Conservation (phyloP, 1,140 invertebrate genomes). For the Anastrepha ludens region DNA sequence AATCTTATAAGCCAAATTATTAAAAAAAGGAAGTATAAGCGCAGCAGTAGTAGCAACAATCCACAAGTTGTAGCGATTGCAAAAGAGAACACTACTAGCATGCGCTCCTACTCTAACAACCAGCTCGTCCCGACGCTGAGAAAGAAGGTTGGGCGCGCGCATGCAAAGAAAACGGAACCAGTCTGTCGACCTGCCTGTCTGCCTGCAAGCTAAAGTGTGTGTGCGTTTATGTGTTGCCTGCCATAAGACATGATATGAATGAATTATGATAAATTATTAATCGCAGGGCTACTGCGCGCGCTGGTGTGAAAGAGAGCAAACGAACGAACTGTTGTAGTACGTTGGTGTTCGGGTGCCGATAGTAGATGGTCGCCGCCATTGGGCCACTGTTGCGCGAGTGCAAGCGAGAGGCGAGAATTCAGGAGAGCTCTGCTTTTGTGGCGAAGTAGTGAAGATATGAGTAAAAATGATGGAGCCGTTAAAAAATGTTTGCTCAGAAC, state of each 20-base stretch:
- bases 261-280: conserved; percentile 75
- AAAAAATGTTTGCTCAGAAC: conserved; percentile 56
- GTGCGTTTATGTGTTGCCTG: conserved; percentile 22
- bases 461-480: conserved; percentile 51
- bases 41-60: conserved; percentile 1
- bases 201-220: neutral
- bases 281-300: neutral
- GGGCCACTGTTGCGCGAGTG: conserved; percentile 54
- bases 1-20: conserved; percentile 52
- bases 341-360: neutral
- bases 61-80: conserved; percentile 14
- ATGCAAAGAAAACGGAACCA: conserved; percentile 52
- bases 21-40: neutral
- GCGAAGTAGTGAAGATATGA: conserved; percentile 28
- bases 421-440: conserved; percentile 14
- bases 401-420: conserved; percentile 52
- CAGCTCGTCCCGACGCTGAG: neutral
- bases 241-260: conserved; percentile 66
- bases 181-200: conserved; percentile 30
- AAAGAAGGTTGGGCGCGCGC: conserved; percentile 52
- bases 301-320: neutral
- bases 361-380: conserved; percentile 23
- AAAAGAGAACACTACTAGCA: neutral
- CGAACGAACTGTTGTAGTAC: neutral
- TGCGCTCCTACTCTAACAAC: conserved; percentile 40